Percentiles rank a stretch among this genome's conserved stretches.
These are phyloP conservation scores for Australoheros scitulus DNA, from an alignment of 2,113 vertebrate species.

Conservation along the genomic window DNA sequence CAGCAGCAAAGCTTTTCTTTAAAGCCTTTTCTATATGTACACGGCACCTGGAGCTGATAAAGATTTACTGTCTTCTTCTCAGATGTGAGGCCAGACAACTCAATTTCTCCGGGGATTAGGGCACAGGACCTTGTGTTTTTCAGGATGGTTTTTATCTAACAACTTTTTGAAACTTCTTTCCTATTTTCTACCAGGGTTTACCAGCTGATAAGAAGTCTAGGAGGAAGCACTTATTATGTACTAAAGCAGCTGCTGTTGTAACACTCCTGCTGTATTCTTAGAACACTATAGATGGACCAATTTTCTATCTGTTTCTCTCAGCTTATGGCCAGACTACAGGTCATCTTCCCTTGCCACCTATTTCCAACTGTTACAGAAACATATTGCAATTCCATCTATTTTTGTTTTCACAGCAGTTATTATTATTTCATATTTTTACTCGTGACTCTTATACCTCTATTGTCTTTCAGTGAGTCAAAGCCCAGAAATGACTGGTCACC, in stretches of 20 bases:
- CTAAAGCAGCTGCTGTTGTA: neutral
- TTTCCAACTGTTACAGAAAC: neutral
- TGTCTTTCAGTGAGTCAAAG: too few species aligned
- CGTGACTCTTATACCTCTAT: too few species aligned
- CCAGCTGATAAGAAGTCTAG: slow-evolving; percentile 18
- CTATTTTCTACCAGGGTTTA: neutral
- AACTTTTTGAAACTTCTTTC: neutral
- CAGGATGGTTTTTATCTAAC: neutral
- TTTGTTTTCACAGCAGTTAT: neutral
- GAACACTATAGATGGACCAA: neutral
- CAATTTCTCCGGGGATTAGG: slow-evolving; percentile 20
- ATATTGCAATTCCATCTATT: neutral
- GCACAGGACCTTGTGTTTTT: neutral
- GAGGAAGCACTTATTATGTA: neutral
- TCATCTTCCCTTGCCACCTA: neutral
- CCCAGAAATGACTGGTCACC: too few species aligned
- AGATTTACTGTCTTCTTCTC: slow-evolving; percentile 17
- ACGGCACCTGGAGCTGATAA: slow-evolving; percentile 2
- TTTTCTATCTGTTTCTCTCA: neutral
- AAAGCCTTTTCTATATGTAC: neutral
- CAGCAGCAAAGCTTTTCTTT: neutral
- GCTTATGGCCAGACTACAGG: neutral
- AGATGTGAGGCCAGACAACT: slow-evolving; percentile 11
- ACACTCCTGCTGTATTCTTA: neutral
- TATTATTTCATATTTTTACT: neutral